Evolutionary conservation across 1,140 invertebrate species (phyloP).

Genomic region (Rhagoletis zephyria): DNA sequence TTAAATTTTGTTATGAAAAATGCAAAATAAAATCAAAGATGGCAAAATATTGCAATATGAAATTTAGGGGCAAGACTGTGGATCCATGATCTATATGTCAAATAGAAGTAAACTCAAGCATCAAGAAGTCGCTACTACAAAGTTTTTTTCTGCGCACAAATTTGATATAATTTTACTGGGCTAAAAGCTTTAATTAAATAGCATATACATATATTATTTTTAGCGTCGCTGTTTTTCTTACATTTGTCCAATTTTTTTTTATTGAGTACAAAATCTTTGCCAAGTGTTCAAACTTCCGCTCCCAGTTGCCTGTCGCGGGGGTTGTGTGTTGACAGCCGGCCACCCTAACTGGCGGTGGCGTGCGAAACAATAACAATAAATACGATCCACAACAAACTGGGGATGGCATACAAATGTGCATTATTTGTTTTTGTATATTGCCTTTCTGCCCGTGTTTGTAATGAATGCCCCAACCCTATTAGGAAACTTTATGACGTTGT

Average conservation of each 20-base stretch:
- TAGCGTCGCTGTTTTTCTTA: not conserved
- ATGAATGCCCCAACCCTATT: not conserved
- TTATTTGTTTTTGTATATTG: not conserved
- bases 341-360: not conserved
- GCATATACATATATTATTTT: no score
- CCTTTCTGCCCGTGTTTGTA: not conserved
- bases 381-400: not conserved
- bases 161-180: no score
- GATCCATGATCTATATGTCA: no score
- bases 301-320: not conserved
- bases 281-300: not conserved
- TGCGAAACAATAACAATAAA: not conserved
- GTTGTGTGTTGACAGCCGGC: not conserved
- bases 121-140: no score
- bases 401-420: not conserved
- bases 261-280: not conserved
- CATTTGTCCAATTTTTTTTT: not conserved
- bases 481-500: constrained; percentile 53
- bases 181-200: no score
- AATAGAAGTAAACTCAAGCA: no score
- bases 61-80: no score
- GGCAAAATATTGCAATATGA: no score
- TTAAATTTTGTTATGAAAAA: no score
- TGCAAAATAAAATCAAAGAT: no score
- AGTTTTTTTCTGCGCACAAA: no score